Evolutionary conservation across 1,140 invertebrate species (phyloP), one percentile per base, ranked within the genome.

Genomic region (Eciton burchellii): DNA sequence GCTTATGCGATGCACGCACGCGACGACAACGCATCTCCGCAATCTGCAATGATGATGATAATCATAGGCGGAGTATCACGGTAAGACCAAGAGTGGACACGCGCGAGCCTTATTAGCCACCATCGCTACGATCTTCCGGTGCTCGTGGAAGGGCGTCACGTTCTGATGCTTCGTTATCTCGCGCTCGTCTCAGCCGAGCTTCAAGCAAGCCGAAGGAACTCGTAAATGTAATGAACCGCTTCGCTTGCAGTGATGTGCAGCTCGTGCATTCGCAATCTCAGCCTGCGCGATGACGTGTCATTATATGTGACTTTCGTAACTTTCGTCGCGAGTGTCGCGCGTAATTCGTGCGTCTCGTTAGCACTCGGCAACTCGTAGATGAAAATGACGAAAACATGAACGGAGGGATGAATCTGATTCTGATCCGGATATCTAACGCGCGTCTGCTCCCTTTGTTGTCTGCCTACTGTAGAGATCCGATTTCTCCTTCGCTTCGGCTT

Each of bases 1-100:
- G 29, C 16, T 19, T 81, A 81, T 73, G 19, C 77, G 56, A 73
- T 73, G 68, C 45, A 56, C 35, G 62, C 74, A 77, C 47, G 54
- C 41, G 62, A 35, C 35, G 35, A 35, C 35, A 56, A n/a, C 26
- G 35, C 63, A 35, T 16, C 63, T 21, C 9, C n/a, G 74, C 63
- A 68, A 68, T 79, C 70, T 79, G 35, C 41, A 35, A 68, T 21
- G 74, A 29, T n/a, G n/a, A n/a, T n/a, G n/a, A n/a, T n/a, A n/a
- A n/a, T n/a, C n/a, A n/a, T n/a, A n/a, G n/a, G n/a, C n/a, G n/a
- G n/a, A n/a, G n/a, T n/a, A 35, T 6, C 35, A 35, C 6, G 35
- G 35, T 35, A 35, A 35, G 35, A 35, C 6, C 35, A 35, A 56
- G 9, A 12, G 21, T 29, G 21, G 12, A 68, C 21, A 14, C 24